Evolutionary conservation across 64 coral and sea anemone species (phyloP).

Genomic region (Astreopora myriophthalma): DNA sequence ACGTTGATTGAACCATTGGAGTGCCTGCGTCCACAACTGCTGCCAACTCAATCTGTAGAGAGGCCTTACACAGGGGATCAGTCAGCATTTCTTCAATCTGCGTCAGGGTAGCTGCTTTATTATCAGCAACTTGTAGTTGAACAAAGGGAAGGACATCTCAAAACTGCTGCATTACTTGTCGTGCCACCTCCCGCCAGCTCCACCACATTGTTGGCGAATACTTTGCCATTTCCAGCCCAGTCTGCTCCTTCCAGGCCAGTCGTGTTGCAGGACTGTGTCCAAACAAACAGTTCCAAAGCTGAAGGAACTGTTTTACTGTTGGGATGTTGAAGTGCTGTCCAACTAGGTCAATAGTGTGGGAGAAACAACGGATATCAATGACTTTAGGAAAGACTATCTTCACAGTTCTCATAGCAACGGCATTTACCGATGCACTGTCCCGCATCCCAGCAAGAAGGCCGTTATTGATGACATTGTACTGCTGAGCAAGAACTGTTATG

Average conservation of each 20-base stretch:
- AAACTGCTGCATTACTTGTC: slow-evolving; percentile 60
- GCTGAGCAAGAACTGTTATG: slow-evolving; percentile 59
- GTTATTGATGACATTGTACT: slow-evolving; percentile 46
- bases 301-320: slow-evolving; percentile 41
- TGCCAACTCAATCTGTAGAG: slow-evolving; percentile 52
- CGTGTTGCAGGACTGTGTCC: slow-evolving; percentile 52
- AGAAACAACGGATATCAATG: slow-evolving; percentile 28
- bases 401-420: slow-evolving; percentile 40
- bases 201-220: slow-evolving; percentile 65
- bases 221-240: slow-evolving; percentile 16
- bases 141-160: slow-evolving; percentile 51
- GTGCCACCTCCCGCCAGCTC: slow-evolving; percentile 75
- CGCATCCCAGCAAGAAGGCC: slow-evolving; percentile 28
- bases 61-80: neutral
- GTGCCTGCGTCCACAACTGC: slow-evolving; percentile 63
- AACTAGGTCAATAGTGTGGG: slow-evolving; percentile 40
- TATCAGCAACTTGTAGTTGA: slow-evolving; percentile 28
- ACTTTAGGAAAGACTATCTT: slow-evolving; percentile 12
- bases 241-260: slow-evolving; percentile 47
- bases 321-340: slow-evolving; percentile 45
- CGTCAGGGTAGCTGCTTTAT: slow-evolving; percentile 48
- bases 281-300: slow-evolving; percentile 46
- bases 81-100: slow-evolving; percentile 36
- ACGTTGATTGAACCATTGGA: slow-evolving; percentile 68
- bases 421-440: slow-evolving; percentile 55